These are phyloP conservation scores for Choreutis nemorana DNA, from an alignment of 2,888 invertebrate species.

Conservation along the genomic window DNA sequence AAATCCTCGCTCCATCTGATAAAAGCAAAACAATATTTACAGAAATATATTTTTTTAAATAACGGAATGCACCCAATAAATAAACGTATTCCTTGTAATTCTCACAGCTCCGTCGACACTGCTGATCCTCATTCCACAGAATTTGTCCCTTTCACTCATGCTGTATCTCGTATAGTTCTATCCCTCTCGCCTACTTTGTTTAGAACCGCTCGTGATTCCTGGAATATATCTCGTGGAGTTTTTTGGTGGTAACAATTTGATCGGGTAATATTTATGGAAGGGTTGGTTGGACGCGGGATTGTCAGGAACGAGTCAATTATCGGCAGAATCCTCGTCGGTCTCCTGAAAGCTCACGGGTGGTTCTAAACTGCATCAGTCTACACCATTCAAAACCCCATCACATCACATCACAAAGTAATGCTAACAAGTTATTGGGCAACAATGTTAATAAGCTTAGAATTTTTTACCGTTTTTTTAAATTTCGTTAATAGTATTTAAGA, in stretches of 20 bases:
- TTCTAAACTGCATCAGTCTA: too few relatives aligned
- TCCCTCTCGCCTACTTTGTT: slow-evolving; percentile 39
- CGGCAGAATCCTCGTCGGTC: too few relatives aligned
- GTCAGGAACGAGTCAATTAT: slow-evolving; percentile 58
- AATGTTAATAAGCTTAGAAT: too few relatives aligned
- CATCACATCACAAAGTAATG: too few relatives aligned
- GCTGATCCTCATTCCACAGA: slow-evolving; percentile 56
- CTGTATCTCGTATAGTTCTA: slow-evolving; percentile 13
- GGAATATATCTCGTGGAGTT: slow-evolving; percentile 58
- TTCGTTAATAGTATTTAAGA: too few relatives aligned
- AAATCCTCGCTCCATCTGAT: slow-evolving; percentile 21
- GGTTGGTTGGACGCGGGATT: slow-evolving; percentile 51
- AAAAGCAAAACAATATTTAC: slow-evolving; percentile 38
- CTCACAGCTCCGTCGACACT: slow-evolving; percentile 50
- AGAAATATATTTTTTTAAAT: slow-evolving; percentile 32
- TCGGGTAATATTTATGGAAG: slow-evolving; percentile 66
- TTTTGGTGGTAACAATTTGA: slow-evolving; percentile 64
- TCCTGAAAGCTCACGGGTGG: too few relatives aligned
- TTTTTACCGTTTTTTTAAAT: too few relatives aligned
- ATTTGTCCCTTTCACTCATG: slow-evolving; percentile 31
- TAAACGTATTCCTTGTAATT: slow-evolving; percentile 61
- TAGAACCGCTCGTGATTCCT: slow-evolving; percentile 54
- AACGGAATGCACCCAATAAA: slow-evolving; percentile 61
- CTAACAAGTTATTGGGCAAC: too few relatives aligned
- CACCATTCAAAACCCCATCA: too few relatives aligned